Base-by-base conservation (phyloP, 2,888 invertebrate genomes). In the Drosophila falleni region DNA sequence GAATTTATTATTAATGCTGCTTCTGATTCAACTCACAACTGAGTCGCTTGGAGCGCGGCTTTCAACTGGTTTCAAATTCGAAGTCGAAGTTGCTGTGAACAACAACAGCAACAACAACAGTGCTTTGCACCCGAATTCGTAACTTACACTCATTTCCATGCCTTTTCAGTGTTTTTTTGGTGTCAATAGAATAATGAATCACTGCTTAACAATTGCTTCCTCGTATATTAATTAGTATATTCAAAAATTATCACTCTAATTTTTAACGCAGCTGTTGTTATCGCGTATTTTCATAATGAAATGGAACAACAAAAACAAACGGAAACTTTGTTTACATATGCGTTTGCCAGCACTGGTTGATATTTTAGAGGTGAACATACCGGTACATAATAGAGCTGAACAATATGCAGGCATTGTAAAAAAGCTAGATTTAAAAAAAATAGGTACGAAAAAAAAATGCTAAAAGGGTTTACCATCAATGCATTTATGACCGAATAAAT, bases 91-190 rank as follows among this genome's bases (percentile, higher is more conserved):
- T 19, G 13, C 50, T 54, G 56, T 37, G 31, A 44, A 66, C 41
- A 41, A 41, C 59, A 50, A 26, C 23, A 23, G 23, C 23, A 23
- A 23, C 23, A 23, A 23, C 23, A 23, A 23, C 15, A 29, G 54
- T 46, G 53, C 62, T 55, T 8, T 8, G 29, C 5, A 62, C 39
- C 10, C 49, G 51, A 61, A 59, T 13, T 61, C 56, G 46, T 56
- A 67, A 91, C 91, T 91, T 87, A 91, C 91, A 90, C 91, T 88
- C 91, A 91, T 91, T 78, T 90, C 84, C 86, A 90, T 89, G 82
- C 78, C 74, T 41, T 78, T 73, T 72, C 54, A 41, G 19, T 31
- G 51, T 39, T 65, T 60, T 55, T 70, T 16, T 26, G 69, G 46
- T 63, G n/a, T 65, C 37, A 80, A 76, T 64, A 77, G 63, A 61